Evolutionary conservation across 2,113 vertebrate genomes (phyloP).

Genomic region (Neodon shergylaensis): DNA sequence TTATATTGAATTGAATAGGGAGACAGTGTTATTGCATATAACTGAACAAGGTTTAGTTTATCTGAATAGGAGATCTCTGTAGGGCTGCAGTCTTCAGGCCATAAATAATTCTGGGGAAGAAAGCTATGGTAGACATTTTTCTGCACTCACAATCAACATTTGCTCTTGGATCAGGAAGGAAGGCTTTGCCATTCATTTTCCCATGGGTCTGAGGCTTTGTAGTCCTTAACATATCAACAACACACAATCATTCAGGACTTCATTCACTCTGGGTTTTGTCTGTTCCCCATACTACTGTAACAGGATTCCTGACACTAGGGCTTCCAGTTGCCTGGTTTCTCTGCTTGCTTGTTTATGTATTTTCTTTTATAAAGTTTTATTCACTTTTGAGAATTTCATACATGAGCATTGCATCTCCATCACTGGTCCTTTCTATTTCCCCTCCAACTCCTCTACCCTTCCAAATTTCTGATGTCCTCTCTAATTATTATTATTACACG

Average conservation of each 20-base stretch:
- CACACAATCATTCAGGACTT: neutral
- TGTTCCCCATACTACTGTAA: neutral
- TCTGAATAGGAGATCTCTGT: neutral
- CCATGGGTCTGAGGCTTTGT: neutral
- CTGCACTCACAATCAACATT: neutral
- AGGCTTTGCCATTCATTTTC: neutral
- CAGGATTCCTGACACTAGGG: neutral
- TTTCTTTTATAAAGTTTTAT: neutral
- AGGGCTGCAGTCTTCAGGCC: neutral
- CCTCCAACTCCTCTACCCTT: neutral
- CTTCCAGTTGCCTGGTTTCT: neutral
- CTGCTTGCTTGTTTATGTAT: neutral
- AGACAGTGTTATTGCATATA: neutral
- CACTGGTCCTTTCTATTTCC: neutral
- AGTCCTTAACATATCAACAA: neutral
- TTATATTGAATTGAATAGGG: neutral
- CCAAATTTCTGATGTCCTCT: neutral
- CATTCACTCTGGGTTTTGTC: neutral
- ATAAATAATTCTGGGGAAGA: neutral
- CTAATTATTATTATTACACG: neutral
- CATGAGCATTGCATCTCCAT: neutral
- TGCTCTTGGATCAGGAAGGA: neutral
- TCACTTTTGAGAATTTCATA: neutral
- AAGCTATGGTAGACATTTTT: neutral
- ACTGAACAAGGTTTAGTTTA: neutral